These are phyloP conservation scores for Scaptomyza montana DNA, from an alignment of 1,140 invertebrate species.

Conservation along the genomic window DNA sequence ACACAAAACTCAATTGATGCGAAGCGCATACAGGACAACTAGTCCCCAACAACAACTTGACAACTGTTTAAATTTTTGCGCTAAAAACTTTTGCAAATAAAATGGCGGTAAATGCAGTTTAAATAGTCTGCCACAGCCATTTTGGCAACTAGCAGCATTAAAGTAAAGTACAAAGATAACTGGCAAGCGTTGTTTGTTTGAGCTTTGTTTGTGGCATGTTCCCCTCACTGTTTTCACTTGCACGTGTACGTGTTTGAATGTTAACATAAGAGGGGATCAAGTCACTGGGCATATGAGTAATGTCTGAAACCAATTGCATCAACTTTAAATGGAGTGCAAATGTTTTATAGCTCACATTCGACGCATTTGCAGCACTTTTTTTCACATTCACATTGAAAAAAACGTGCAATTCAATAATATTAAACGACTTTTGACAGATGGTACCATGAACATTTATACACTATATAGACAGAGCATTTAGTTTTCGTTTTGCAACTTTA, in stretches of 20 bases:
- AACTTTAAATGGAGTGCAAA: constrained; percentile 68
- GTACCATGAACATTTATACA: constrained; percentile 40
- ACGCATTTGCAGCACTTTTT: constrained; percentile 3
- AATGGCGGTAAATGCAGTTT: constrained; percentile 44
- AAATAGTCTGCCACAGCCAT: constrained; percentile 54
- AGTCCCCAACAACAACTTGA: constrained; percentile 41
- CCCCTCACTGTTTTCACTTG: constrained; percentile 5
- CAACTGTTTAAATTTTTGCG: constrained; percentile 45
- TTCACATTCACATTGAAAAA: constrained; percentile 26
- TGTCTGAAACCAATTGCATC: constrained; percentile 47
- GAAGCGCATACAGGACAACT: constrained; percentile 42
- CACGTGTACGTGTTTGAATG: constrained; percentile 14
- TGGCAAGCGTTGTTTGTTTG: constrained; percentile 28
- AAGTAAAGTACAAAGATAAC: constrained; percentile 40
- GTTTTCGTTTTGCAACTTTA: constrained; percentile 46
- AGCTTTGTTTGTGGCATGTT: constrained; percentile 37
- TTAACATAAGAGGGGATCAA: constrained; percentile 1
- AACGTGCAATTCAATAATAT: constrained; percentile 62
- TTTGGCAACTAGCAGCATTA: constrained; percentile 50
- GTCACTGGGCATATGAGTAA: constrained; percentile 54
- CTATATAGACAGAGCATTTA: constrained; percentile 46
- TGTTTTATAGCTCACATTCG: constrained; percentile 38
- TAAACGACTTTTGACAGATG: constrained; percentile 55
- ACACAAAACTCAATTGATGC: constrained; percentile 14
- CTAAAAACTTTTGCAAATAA: constrained; percentile 21